Conservation (phyloP, 2,797 vertebrate species). For the Onychomys torridus region DNA sequence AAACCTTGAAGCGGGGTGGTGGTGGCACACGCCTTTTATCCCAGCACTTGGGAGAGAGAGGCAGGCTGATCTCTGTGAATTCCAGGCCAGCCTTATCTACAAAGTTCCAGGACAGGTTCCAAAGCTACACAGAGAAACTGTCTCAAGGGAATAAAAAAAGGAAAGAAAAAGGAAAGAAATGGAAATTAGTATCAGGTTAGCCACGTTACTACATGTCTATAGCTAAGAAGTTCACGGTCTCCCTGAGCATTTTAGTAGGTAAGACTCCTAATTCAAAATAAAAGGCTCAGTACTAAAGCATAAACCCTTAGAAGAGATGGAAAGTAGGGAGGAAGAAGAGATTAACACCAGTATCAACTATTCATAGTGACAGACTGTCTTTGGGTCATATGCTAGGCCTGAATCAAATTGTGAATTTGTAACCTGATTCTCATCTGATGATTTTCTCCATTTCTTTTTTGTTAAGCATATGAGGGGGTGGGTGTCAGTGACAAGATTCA, state of each 20-base stretch:
- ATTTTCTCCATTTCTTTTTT: not conserved
- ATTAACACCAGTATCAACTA: not conserved
- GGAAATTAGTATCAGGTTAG: not conserved
- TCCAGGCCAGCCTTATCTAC: too few species aligned
- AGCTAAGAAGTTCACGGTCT: not conserved
- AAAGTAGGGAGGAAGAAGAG: not conserved
- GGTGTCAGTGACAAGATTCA: not conserved
- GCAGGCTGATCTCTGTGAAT: too few species aligned
- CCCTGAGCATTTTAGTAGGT: not conserved
- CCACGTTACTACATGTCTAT: too few species aligned
- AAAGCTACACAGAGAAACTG: too few species aligned
- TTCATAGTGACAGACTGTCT: not conserved
- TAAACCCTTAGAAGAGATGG: not conserved
- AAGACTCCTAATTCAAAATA: not conserved
- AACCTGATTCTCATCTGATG: not conserved
- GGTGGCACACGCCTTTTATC: too few species aligned
- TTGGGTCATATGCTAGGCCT: not conserved
- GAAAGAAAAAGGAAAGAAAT: not conserved
- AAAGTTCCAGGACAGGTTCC: too few species aligned
- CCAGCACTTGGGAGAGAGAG: too few species aligned
- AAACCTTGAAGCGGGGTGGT: not conserved
- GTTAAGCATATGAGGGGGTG: not conserved
- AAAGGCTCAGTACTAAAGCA: not conserved
- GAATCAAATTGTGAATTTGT: constrained; percentile 4
- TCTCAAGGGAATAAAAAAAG: not conserved